Evolutionary conservation across 1,140 invertebrate species (phyloP), one percentile per base, ranked within the genome.

Genomic region (Eurosta solidaginis): DNA sequence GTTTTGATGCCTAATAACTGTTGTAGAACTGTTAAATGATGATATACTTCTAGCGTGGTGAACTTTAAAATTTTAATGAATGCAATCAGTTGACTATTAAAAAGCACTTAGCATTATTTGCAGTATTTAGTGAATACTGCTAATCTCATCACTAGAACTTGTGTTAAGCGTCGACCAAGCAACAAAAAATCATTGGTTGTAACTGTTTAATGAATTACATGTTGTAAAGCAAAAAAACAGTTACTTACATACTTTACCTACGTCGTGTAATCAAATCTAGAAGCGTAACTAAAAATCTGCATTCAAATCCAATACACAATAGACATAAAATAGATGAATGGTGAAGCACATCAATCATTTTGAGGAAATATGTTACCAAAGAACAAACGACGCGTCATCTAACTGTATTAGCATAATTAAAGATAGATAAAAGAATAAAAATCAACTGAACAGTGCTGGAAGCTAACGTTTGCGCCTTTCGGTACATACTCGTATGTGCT

Each of bases 321-420:
- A 68, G 59, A 68, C 59, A 40, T 68, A 9, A 22, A 68, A 29
- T 68, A 42, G 59, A 42, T 68, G 59, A 36, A 68, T 29, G 2
- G 59, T 42, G 22, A 20, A 68, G 40, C 59, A 40, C 59, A 68
- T 68, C 59, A 40, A 68, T 68, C 59, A 68, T 68, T 40, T 68
- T 20, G 40, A 22, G 59, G 40, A 40, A 27, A 40, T 20, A 54
- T 25, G 20, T 40, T 40, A 22, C 40, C 0, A 47, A 47, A 17
- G n/a, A 47, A 47, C 17, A n/a, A 17, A n/a, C n/a, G n/a, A n/a
- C n/a, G n/a, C 4, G n/a, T 17, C 59, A 68, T 40, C 40, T 68
- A 68, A 68, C 59, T 68, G 59, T 68, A 42, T 68, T 68, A 40
- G 33, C 59, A 68, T 68, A 68, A 68, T 68, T 20, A 68, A 36